Evolutionary conservation across 2,888 invertebrate species (phyloP).

Genomic region (Hypercompe scribonia): DNA sequence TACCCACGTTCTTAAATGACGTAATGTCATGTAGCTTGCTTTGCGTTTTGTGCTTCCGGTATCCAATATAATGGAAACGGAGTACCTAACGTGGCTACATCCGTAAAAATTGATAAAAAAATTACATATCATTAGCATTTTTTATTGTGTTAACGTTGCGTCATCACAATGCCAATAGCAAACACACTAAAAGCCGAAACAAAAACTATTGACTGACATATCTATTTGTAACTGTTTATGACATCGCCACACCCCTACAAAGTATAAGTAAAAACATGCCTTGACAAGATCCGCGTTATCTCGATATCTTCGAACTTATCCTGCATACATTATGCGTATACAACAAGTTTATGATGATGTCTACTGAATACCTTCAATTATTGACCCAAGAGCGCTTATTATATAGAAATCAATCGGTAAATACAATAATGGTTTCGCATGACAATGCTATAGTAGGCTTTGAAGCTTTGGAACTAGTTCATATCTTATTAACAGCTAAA

Average conservation of each 20-base stretch:
- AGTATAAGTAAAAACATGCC: conserved; percentile 7
- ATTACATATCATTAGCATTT: neutral
- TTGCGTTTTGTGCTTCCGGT: neutral
- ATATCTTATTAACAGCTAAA: conserved; percentile 49
- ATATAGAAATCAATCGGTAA: conserved; percentile 78
- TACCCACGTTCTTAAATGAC: too few relatives aligned
- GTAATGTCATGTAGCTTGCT: too few relatives aligned
- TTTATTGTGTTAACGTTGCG: neutral
- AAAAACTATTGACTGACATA: conserved; percentile 12
- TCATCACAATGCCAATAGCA: neutral
- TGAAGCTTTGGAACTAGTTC: conserved; percentile 52
- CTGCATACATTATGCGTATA: conserved; percentile 19
- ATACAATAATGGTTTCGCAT: conserved; percentile 76
- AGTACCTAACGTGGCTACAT: neutral
- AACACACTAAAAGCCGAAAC: neutral
- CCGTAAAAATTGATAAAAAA: neutral
- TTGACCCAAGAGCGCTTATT: conserved; percentile 73
- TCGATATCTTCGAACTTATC: conserved; percentile 53
- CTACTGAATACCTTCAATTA: conserved; percentile 77
- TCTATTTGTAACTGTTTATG: conserved; percentile 8
- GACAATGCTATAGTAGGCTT: conserved; percentile 65
- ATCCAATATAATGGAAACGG: neutral
- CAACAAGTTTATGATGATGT: conserved; percentile 53
- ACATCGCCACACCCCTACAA: conserved; percentile 13
- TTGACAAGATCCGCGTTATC: conserved; percentile 6